Evolutionary conservation across 2,797 vertebrate genomes (phyloP), one percentile per base, ranked within the genome.

Genomic region (Coracias cyanogaster): DNA sequence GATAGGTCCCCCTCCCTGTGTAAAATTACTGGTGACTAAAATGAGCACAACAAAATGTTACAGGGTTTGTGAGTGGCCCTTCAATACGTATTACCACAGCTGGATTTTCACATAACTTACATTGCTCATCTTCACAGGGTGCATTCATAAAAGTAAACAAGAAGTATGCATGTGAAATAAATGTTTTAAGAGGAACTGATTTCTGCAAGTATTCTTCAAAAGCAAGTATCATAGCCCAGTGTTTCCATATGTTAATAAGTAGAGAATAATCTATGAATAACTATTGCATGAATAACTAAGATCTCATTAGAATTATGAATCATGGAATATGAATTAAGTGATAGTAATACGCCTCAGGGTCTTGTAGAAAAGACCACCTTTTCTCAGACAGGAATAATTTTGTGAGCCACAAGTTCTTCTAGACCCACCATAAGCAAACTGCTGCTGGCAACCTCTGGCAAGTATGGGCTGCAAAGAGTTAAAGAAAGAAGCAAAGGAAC

Each of bases 251-350:
- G 62, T 62, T 94, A 95, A 86, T 76, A 83, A 90, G 33, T 18
- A 77, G 69, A 52, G n/a, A 82, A 90, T 93, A 96, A 96, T 81
- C 85, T 82, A 89, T 82, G 87, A 96, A 91, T 46, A 95, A 89
- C 58, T 80, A 58, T 4, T 57, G 89, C 85, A 89, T 74, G 73
- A 96, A 94, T 84, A 96, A 94, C 81, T 51, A 49, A 85, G 83
- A 97, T 61, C 65, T 80, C 95, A 91, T 77, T 85, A 71, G 90
- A 95, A 93, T 92, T 69, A 86, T 79, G 57, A 94, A 71, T 91
- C 80, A 82, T n/a, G 41, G 87, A 93, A 88, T 92, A 58, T 61
- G 60, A 95, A 85, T 93, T 73, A 92, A 91, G 46, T 74, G 66
- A 54, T n/a, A 78, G 64, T 26, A 83, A 78, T 76, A 72, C 0